Percentiles rank a stretch among this genome's conserved stretches.
Conservation (phyloP, 2,797 vertebrate species). For the Varecia variegata region DNA sequence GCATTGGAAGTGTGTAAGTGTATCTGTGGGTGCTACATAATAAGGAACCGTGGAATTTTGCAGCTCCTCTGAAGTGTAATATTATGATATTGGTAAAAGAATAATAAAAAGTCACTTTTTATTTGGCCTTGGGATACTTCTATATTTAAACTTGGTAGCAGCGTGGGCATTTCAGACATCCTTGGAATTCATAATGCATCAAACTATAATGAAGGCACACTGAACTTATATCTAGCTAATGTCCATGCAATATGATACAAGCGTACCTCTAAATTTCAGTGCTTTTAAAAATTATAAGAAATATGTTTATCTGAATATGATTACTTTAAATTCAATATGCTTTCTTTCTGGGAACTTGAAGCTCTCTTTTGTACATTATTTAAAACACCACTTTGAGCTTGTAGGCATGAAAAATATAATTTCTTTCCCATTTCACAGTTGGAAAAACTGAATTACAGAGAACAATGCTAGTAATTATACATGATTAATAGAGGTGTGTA, state of each 20-base stretch:
- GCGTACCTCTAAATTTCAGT: background rate
- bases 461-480: slow-evolving; percentile 74
- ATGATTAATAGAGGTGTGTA: slow-evolving; percentile 74
- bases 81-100: background rate
- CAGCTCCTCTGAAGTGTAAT: background rate
- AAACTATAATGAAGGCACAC: background rate
- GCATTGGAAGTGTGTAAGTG: background rate
- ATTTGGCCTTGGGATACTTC: background rate
- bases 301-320: slow-evolving; percentile 3
- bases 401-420: slow-evolving; percentile 71
- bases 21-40: background rate
- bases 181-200: background rate
- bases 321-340: slow-evolving; percentile 42
- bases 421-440: slow-evolving; percentile 80
- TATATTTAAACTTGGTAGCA: background rate
- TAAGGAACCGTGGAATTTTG: background rate
- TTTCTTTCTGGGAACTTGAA: slow-evolving; percentile 50
- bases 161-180: background rate
- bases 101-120: background rate
- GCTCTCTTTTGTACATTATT: slow-evolving; percentile 42
- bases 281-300: background rate
- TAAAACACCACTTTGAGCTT: slow-evolving; percentile 65
- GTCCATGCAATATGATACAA: background rate
- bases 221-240: background rate
- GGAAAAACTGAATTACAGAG: slow-evolving; percentile 77